A percentile compares a stretch with the other conserved stretches of the same genome.
These are phyloP conservation scores for Anoplophora glabripennis DNA, from an alignment of 1,140 invertebrate genomes.

Conservation along the genomic window DNA sequence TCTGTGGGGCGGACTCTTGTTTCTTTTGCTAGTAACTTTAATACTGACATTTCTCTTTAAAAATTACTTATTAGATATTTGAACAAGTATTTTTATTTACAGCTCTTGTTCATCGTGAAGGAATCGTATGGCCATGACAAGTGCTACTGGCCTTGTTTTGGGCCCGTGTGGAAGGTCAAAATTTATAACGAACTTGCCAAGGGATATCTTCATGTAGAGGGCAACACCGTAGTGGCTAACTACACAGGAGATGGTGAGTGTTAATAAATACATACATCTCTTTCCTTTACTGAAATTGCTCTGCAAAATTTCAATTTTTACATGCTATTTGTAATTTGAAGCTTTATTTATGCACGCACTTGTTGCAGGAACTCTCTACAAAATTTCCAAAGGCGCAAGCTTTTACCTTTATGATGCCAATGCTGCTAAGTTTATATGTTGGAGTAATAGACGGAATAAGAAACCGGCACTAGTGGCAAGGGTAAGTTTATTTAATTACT, in stretches of 20 bases:
- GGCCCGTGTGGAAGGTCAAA: constrained; percentile 8
- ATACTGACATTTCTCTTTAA: too few species aligned
- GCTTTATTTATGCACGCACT: neutral
- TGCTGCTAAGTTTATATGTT: constrained; percentile 27
- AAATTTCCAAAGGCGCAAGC: constrained; percentile 14
- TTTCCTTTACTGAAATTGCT: too few species aligned
- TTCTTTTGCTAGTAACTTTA: too few species aligned
- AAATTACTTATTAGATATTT: too few species aligned
- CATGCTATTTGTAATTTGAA: too few species aligned
- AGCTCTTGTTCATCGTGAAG: constrained; percentile 17
- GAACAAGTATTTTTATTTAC: neutral
- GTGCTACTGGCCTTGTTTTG: constrained; percentile 4
- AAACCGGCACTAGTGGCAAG: constrained; percentile 7
- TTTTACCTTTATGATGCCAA: constrained; percentile 25
- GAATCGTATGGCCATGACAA: constrained; percentile 2
- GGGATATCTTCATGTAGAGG: constrained; percentile 19
- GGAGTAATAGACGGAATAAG: constrained; percentile 12
- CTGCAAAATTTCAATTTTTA: neutral
- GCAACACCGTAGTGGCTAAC: constrained; percentile 13
- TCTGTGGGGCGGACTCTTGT: too few species aligned
- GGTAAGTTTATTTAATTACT: constrained; percentile 24
- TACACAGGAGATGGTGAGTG: constrained; percentile 4
- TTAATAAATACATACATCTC: neutral
- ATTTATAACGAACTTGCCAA: constrained; percentile 15
- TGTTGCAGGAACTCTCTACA: constrained; percentile 20